These are phyloP conservation scores for Cheilosia pagana DNA, from an alignment of 2,888 invertebrate species.

Conservation along the genomic window DNA sequence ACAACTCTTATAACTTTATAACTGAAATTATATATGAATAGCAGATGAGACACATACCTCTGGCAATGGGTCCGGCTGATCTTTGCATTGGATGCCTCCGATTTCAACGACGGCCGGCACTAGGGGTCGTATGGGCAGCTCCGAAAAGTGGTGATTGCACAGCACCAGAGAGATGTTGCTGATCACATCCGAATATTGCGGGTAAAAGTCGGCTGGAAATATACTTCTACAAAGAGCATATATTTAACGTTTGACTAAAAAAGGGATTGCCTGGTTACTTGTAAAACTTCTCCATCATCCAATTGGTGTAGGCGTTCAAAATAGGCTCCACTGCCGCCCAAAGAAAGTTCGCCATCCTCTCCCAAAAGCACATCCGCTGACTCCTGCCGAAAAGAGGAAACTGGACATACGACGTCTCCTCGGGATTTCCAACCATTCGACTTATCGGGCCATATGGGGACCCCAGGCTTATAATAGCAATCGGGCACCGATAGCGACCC, in stretches of 20 bases:
- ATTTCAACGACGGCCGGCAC: constrained; percentile 81
- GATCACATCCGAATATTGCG: constrained; percentile 77
- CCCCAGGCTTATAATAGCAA: constrained; percentile 27
- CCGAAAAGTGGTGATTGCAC: constrained; percentile 79
- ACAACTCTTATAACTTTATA: too few relatives aligned
- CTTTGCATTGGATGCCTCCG: constrained; percentile 81
- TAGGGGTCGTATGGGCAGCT: constrained; percentile 79
- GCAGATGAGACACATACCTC: constrained; percentile 57
- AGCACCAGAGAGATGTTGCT: constrained; percentile 79
- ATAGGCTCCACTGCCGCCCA: constrained; percentile 40
- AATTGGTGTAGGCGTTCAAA: constrained; percentile 5
- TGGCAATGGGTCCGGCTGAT: constrained; percentile 75
- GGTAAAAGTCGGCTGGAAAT: constrained; percentile 77
- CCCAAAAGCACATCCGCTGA: constrained; percentile 47
- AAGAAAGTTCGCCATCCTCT: constrained; percentile 34
- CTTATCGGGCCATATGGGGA: constrained; percentile 35
- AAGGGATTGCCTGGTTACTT: constrained; percentile 16
- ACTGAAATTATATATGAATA: background rate
- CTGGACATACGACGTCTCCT: constrained; percentile 50
- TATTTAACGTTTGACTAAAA: background rate
- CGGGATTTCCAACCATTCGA: constrained; percentile 56
- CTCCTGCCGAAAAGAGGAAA: constrained; percentile 43
- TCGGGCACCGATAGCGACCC: constrained; percentile 44
- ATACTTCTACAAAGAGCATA: constrained; percentile 55
- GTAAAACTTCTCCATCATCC: constrained; percentile 48